Percentiles rank a stretch among this genome's conserved stretches.
These are phyloP conservation scores for Acleris sparsana DNA, from an alignment of 2,888 invertebrate genomes.

Conservation along the genomic window DNA sequence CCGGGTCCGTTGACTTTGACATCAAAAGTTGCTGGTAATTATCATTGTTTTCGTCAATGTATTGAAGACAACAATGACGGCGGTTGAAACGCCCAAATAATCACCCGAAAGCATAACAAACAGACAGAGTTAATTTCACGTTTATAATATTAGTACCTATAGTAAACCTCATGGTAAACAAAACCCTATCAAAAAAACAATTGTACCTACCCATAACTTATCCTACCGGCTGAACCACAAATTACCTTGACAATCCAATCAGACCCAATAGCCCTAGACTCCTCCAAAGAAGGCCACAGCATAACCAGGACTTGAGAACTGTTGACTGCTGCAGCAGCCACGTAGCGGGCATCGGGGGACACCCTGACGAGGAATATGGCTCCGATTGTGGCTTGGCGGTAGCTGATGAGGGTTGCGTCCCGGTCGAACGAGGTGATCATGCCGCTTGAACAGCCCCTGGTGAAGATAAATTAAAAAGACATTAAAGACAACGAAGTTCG, in stretches of 20 bases:
- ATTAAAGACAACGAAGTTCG: neutral
- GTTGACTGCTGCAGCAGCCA: slow-evolving; percentile 55
- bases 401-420: slow-evolving; percentile 43
- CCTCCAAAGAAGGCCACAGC: slow-evolving; percentile 61
- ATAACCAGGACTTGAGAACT: slow-evolving; percentile 52
- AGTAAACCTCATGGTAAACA: no score
- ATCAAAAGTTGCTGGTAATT: no score
- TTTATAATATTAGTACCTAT: no score
- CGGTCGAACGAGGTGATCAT: slow-evolving; percentile 52
- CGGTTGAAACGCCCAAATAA: no score
- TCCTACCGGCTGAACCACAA: neutral
- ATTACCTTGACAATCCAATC: slow-evolving; percentile 62
- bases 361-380: slow-evolving; percentile 56
- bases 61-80: no score
- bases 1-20: no score
- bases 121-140: no score
- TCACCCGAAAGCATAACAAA: no score
- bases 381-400: slow-evolving; percentile 38
- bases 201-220: neutral
- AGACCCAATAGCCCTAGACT: slow-evolving; percentile 48
- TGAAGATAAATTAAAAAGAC: neutral
- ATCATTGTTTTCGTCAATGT: no score
- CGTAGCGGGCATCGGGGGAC: slow-evolving; percentile 69
- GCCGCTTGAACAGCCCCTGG: slow-evolving; percentile 69
- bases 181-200: neutral